Base-by-base conservation (phyloP, 2,113 vertebrate genomes). In the Lontra canadensis region DNA sequence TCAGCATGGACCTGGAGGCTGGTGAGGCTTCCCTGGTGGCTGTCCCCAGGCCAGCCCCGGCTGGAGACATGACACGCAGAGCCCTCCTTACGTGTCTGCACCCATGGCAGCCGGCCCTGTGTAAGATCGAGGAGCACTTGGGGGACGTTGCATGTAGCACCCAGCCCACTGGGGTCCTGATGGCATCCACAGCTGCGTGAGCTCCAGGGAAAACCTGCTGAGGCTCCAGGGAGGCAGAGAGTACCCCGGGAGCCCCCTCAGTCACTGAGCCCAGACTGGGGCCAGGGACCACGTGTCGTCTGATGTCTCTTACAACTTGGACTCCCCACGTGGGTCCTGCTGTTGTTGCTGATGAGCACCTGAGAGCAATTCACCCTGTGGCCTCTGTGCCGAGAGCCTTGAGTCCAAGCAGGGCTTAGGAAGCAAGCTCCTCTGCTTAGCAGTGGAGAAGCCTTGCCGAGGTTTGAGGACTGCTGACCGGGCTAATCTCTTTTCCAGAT, bases 41-140 rank as follows among this genome's bases (percentile, higher is more conserved):
- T 80, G 26, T 49, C 12, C 76, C 65, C 12, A 4, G 57, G n/a
- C 4, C 59, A 5, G 55, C 8, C 14, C 84, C 25, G 6, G 11
- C 2, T 36, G 29, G 81, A 42, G 29, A 20, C 44, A 4, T 2
- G 3, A 31, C 39, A 3, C 5, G 6, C 13, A 2, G 9, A 1
- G 39, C 20, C 31, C 26, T n/a, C 80, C 63, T 39, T 29, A 0
- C 1, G 0, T 0, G 3, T 18, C 26, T 17, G 0, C 0, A 1
- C 26, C 18, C 21, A 18, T 17, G 15, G 47, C 31, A 2, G 26
- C 47, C 20, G 34, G 31, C 26, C 21, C 73, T n/a, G 39, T 25
- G 1, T 61, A 23, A 39, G 73, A 23, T 26, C 14, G 4, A 7
- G 3, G 9, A 15, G 57, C 5, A 4, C 6, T 10, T 1, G 8